Evolutionary conservation across 2,113 vertebrate species (phyloP).

Genomic region (Suricata suricatta): DNA sequence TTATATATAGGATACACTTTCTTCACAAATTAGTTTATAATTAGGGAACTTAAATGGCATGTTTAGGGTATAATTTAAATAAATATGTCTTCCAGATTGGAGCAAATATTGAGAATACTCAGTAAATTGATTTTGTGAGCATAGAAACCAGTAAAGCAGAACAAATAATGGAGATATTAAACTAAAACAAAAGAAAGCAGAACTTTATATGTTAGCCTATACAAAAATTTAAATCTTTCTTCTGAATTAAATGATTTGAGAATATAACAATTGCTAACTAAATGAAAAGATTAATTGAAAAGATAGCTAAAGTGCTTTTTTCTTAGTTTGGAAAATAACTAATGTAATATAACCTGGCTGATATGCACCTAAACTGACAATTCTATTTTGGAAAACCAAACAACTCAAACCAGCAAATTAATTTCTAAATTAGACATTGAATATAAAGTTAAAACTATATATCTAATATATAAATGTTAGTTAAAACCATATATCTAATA

Average conservation of each 20-base stretch:
- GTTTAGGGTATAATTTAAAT: background rate
- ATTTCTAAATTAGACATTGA: background rate
- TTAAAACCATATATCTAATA: background rate
- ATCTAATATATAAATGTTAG: background rate
- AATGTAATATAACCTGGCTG: background rate
- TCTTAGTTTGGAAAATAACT: background rate
- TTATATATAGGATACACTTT: background rate
- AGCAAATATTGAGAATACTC: background rate
- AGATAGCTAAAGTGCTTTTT: background rate
- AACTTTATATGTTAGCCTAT: background rate
- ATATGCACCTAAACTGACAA: background rate
- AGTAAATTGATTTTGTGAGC: background rate
- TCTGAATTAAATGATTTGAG: background rate
- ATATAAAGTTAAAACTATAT: background rate
- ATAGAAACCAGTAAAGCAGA: background rate
- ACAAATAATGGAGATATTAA: background rate
- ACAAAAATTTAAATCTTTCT: background rate
- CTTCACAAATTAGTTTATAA: background rate
- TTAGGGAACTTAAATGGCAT: background rate
- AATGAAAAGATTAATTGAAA: background rate
- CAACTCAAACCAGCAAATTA: background rate
- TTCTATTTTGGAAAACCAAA: background rate
- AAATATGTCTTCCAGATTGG: background rate
- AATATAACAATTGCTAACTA: background rate
- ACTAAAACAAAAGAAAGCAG: background rate